Conservation (phyloP, 2,797 vertebrate genomes). For the Sternotherus odoratus region DNA sequence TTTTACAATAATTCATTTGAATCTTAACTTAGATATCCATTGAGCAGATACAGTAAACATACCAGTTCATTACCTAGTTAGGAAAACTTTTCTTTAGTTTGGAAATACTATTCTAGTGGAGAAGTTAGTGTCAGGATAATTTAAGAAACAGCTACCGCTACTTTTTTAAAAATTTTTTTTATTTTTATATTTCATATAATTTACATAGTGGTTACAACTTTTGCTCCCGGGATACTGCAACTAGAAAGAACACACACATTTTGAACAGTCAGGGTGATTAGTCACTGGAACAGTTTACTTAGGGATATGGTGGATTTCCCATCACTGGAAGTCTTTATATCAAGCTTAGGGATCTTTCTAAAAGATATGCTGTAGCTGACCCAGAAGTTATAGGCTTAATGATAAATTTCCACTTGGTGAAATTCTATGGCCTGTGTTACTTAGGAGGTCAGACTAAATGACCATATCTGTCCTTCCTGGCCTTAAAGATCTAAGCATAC, state of each 20-base stretch:
- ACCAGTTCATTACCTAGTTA: conserved; percentile 41
- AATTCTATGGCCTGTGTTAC: background rate
- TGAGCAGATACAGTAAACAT: background rate
- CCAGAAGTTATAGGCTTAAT: background rate
- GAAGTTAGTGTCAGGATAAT: background rate
- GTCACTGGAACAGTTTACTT: background rate
- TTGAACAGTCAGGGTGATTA: conserved; percentile 4
- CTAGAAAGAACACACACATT: background rate
- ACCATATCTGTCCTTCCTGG: background rate
- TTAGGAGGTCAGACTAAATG: conserved; percentile 2
- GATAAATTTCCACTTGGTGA: conserved; percentile 5
- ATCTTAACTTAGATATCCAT: background rate
- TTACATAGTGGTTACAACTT: background rate
- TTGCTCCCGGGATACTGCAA: background rate
- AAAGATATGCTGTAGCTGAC: background rate
- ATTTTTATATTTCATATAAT: background rate
- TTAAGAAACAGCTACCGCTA: background rate
- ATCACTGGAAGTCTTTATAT: conserved; percentile 4
- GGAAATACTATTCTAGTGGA: background rate
- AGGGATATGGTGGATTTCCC: background rate
- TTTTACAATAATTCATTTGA: conserved; percentile 43
- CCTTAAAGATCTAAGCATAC: background rate
- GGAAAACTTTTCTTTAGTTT: conserved; percentile 18
- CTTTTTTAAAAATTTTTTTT: no score
- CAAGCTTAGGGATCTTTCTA: background rate